Evolutionary conservation across 2,797 vertebrate species (phyloP).

Genomic region (Lacerta agilis): DNA sequence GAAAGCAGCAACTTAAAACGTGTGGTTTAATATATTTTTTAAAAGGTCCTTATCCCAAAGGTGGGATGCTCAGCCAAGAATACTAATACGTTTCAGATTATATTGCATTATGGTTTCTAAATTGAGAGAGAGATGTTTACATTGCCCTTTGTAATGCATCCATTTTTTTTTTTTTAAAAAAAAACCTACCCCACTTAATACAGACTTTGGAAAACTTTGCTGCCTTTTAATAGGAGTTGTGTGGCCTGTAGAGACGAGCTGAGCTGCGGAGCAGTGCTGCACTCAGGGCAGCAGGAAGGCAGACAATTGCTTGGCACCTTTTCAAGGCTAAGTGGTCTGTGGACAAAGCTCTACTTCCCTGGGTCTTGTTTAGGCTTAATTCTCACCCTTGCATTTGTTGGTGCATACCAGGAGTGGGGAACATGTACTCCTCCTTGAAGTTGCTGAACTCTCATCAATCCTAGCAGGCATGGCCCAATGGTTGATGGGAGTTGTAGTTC

Average conservation of each 20-base stretch:
- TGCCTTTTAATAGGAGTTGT: neutral
- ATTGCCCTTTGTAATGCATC: neutral
- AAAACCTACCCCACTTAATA: neutral
- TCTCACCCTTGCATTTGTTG: neutral
- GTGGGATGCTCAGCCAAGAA: neutral
- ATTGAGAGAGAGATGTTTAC: neutral
- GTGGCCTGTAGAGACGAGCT: neutral
- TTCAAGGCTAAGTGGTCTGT: neutral
- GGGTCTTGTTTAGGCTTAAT: neutral
- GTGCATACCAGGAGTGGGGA: neutral
- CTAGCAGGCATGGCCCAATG: no score
- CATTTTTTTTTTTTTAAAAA: neutral
- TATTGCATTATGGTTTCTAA: neutral
- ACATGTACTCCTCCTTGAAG: neutral
- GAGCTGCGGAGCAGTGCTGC: neutral
- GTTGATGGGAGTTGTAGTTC: no score
- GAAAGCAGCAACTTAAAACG: neutral
- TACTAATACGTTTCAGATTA: neutral
- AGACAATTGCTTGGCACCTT: neutral
- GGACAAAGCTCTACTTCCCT: no score
- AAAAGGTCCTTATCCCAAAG: neutral
- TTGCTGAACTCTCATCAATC: no score
- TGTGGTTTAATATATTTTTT: neutral
- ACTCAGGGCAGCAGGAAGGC: neutral
- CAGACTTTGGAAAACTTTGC: neutral